phyloP scores from a whole-genome alignment of 2,113 vertebrate genomes.

The Zosterops lateralis region DNA sequence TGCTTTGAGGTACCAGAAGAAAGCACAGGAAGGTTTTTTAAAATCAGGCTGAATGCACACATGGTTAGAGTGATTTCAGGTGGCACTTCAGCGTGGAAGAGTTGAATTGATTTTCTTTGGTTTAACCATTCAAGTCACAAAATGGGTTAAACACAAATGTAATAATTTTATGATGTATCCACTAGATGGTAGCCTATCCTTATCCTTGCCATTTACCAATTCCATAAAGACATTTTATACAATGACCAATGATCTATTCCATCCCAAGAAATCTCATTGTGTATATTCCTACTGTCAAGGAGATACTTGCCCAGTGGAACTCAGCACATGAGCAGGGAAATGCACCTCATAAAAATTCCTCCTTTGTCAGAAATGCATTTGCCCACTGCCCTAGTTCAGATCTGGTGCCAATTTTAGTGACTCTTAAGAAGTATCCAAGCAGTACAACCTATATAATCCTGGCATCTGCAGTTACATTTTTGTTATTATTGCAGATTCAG shows the following conservation, averaged over 20 bases:
- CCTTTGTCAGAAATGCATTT: neutral
- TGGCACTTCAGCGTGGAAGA: neutral
- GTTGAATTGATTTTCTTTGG: constrained; percentile 10
- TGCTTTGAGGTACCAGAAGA: constrained; percentile 52
- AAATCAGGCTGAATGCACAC: constrained; percentile 29
- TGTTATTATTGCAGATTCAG: neutral
- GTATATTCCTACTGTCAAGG: constrained; percentile 6
- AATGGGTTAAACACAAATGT: constrained; percentile 16
- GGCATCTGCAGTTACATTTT: neutral
- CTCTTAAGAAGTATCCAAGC: neutral
- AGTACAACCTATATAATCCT: neutral
- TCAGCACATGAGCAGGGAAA: neutral
- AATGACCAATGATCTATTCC: neutral
- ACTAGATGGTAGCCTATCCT: constrained; percentile 74
- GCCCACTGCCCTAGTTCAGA: neutral
- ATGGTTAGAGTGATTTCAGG: constrained; percentile 44
- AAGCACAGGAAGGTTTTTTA: constrained; percentile 38
- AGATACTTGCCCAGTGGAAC: neutral
- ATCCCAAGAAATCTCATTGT: constrained; percentile 36
- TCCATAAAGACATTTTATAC: neutral
- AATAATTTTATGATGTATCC: constrained; percentile 46
- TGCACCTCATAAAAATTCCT: neutral
- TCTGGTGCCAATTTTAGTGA: neutral
- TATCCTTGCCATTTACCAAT: constrained; percentile 29
- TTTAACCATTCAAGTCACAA: constrained; percentile 49